Percentiles rank a stretch among this genome's conserved stretches.
phyloP scores from a whole-genome alignment of 2,797 vertebrate species.

The Enteromius mattozi region DNA sequence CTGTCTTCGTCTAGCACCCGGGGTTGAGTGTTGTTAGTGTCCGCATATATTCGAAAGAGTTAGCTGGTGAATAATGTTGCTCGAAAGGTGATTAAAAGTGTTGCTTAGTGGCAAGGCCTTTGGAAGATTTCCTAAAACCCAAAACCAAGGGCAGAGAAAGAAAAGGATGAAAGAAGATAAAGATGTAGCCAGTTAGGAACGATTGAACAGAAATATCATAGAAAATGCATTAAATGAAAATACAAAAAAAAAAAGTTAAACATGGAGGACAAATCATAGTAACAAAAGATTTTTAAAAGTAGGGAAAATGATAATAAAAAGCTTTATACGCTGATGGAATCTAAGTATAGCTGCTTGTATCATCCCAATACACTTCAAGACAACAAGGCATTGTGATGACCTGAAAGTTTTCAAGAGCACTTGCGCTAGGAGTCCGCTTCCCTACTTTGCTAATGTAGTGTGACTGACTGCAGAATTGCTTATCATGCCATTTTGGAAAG shows the following conservation, averaged over 20 bases:
- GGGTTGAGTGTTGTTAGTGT: conserved; percentile 80
- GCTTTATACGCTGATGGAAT: conserved; percentile 80
- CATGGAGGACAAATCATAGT: conserved; percentile 59
- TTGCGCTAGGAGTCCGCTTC: conserved; percentile 10
- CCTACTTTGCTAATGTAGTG: conserved; percentile 35
- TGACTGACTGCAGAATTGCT: conserved; percentile 26
- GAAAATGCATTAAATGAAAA: conserved; percentile 45
- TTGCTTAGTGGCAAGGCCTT: conserved; percentile 80
- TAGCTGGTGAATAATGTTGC: conserved; percentile 63
- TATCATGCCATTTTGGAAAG: conserved; percentile 25
- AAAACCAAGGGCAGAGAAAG: conserved; percentile 73
- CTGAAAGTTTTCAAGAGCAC: conserved; percentile 37
- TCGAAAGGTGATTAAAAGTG: conserved; percentile 69
- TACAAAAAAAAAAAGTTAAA: conserved; percentile 64
- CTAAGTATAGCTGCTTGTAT: conserved; percentile 73
- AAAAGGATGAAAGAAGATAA: conserved; percentile 53
- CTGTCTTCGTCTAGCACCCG: neutral
- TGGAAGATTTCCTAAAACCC: conserved; percentile 70
- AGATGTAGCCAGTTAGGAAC: conserved; percentile 44
- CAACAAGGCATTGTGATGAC: conserved; percentile 15
- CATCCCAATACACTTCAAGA: neutral
- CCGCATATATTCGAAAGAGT: conserved; percentile 87
- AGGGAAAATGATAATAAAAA: conserved; percentile 74
- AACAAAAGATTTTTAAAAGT: conserved; percentile 57
- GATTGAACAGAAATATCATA: conserved; percentile 53